These are phyloP conservation scores for Apolygus lucorum DNA, from an alignment of 1,140 invertebrate species.

Conservation along the genomic window DNA sequence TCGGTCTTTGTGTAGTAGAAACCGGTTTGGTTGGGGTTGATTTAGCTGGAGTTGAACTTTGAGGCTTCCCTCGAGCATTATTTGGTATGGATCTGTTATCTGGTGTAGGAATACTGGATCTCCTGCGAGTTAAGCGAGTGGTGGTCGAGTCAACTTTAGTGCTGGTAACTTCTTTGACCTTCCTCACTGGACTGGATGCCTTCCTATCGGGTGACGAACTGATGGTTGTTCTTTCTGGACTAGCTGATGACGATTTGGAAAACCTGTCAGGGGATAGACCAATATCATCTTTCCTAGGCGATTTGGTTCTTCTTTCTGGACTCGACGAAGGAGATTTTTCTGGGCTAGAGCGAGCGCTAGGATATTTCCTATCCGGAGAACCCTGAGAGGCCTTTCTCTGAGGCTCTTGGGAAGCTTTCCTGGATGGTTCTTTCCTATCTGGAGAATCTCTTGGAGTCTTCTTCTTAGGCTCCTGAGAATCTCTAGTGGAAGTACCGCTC, in stretches of 20 bases:
- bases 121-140: conserved; percentile 2
- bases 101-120: conserved; percentile 30
- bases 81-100: conserved; percentile 17
- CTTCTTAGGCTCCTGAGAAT: too few relatives aligned
- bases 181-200: not conserved
- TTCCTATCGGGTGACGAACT: not conserved
- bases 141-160: not conserved
- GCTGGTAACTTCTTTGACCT: not conserved
- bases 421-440: conserved; percentile 30
- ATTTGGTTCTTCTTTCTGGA: conserved; percentile 25
- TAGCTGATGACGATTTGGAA: not conserved
- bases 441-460: too few relatives aligned
- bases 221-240: conserved; percentile 24
- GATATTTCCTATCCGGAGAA: not conserved
- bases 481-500: too few relatives aligned
- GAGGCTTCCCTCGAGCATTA: not conserved
- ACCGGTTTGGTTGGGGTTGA: not conserved
- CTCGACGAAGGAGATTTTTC: conserved; percentile 32
- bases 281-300: not conserved
- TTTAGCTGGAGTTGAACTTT: not conserved
- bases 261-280: conserved; percentile 3
- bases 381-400: not conserved
- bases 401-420: not conserved
- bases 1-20: not conserved
- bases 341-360: not conserved